These are phyloP conservation scores for Myathropa florea DNA, from an alignment of 2,888 invertebrate genomes.

Conservation along the genomic window DNA sequence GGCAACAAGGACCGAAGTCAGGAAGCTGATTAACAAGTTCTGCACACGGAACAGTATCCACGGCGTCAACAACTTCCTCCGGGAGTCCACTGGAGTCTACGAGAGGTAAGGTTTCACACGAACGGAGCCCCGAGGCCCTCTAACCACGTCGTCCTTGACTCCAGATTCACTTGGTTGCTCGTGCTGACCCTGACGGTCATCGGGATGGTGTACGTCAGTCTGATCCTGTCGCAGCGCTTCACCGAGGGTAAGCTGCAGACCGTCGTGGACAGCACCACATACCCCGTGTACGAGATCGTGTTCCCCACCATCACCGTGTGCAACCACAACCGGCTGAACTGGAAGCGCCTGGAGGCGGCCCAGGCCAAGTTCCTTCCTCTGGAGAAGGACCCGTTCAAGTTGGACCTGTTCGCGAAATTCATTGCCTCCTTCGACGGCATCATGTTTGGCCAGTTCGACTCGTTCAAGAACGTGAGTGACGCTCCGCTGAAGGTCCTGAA, in stretches of 20 bases:
- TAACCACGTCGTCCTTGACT: not conserved
- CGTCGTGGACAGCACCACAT: constrained; percentile 78
- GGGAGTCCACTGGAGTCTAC: constrained; percentile 62
- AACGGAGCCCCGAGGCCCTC: not conserved
- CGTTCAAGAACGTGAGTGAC: constrained; percentile 73
- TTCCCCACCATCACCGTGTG: constrained; percentile 79
- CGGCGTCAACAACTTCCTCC: constrained; percentile 75
- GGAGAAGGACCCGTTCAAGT: constrained; percentile 65
- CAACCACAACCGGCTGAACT: constrained; percentile 78
- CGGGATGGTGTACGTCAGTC: constrained; percentile 76
- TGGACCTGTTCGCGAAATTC: constrained; percentile 75
- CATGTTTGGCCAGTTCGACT: constrained; percentile 76
- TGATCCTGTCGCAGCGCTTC: constrained; percentile 77
- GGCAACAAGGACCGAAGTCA: not conserved
- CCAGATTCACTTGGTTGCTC: constrained; percentile 76
- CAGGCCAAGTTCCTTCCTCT: constrained; percentile 74
- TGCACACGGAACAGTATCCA: constrained; percentile 77
- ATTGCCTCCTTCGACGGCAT: constrained; percentile 75
- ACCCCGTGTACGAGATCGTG: constrained; percentile 76
- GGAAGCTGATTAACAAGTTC: constrained; percentile 74
- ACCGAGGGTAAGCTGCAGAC: constrained; percentile 77
- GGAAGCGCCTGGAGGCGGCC: constrained; percentile 76
- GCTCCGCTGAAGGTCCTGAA: constrained; percentile 73
- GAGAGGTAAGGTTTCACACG: constrained; percentile 72
- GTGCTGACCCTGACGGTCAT: constrained; percentile 75